Evolutionary conservation across 2,113 vertebrate species (phyloP).

Genomic region (Heptranchias perlo): DNA sequence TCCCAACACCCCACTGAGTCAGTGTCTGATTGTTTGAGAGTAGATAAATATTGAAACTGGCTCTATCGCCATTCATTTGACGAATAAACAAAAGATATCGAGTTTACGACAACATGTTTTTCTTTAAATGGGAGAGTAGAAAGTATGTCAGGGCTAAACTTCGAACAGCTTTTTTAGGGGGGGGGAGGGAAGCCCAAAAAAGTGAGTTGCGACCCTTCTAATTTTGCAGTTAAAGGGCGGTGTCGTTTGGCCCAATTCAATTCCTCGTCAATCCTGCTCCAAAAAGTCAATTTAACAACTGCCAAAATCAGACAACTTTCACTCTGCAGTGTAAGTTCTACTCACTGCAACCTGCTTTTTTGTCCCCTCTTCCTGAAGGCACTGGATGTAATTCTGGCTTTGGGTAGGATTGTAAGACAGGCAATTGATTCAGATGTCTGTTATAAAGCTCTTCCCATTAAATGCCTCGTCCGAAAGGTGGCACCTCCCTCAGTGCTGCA

Average conservation of each 20-base stretch:
- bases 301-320: background rate
- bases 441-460: no score
- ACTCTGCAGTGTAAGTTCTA: background rate
- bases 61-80: background rate
- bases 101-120: background rate
- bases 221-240: background rate
- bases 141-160: background rate
- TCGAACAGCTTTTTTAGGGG: no score
- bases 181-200: background rate
- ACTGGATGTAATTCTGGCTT: no score
- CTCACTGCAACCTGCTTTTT: no score
- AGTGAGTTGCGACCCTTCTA: background rate
- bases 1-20: background rate
- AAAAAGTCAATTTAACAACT: background rate
- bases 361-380: no score
- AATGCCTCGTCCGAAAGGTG: no score
- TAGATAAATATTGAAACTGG: background rate
- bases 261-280: background rate
- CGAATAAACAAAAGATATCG: background rate
- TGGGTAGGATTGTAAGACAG: no score
- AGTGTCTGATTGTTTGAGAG: background rate
- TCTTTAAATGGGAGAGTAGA: background rate
- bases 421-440: no score
- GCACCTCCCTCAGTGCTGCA: no score
- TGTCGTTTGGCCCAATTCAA: background rate